phyloP scores from a whole-genome alignment of 2,797 vertebrate species.

The Austrolebias charrua region DNA sequence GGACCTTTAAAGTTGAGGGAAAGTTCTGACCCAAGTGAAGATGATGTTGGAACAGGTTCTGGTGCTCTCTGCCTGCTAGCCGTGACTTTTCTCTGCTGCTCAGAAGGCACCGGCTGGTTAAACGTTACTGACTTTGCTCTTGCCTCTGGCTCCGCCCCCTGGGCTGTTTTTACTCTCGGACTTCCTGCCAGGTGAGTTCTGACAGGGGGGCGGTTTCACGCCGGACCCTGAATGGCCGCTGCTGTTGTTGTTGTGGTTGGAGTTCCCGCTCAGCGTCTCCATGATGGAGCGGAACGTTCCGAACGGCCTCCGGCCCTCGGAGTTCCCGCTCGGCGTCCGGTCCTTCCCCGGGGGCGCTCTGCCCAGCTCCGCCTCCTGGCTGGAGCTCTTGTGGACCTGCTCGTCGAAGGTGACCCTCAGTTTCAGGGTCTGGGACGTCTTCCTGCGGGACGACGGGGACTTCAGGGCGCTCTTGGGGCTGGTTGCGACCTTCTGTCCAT shows the following conservation, averaged over 20 bases:
- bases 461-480: slow-evolving; percentile 98
- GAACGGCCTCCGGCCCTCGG: slow-evolving; percentile 85
- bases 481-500: slow-evolving; percentile 85
- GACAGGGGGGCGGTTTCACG: slow-evolving; percentile 62
- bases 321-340: slow-evolving; percentile 62
- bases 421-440: slow-evolving; percentile 93
- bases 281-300: slow-evolving; percentile 95
- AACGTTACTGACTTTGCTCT: slow-evolving; percentile 85
- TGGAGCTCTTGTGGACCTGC: slow-evolving; percentile 86
- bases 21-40: too few species aligned
- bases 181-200: slow-evolving; percentile 87
- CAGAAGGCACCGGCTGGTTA: slow-evolving; percentile 50
- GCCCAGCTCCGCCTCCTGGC: slow-evolving; percentile 66
- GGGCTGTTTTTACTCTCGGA: slow-evolving; percentile 82
- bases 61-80: slow-evolving; percentile 1
- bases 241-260: slow-evolving; percentile 91
- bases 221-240: slow-evolving; percentile 16
- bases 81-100: not conserved
- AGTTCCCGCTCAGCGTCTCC: slow-evolving; percentile 93
- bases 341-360: slow-evolving; percentile 81
- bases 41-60: not conserved
- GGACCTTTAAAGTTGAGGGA: too few species aligned
- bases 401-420: slow-evolving; percentile 97
- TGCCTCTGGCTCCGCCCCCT: slow-evolving; percentile 81
- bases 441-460: slow-evolving; percentile 93